Conservation (phyloP, 2,113 vertebrate genomes). For the Phrynosoma blainvillii region DNA sequence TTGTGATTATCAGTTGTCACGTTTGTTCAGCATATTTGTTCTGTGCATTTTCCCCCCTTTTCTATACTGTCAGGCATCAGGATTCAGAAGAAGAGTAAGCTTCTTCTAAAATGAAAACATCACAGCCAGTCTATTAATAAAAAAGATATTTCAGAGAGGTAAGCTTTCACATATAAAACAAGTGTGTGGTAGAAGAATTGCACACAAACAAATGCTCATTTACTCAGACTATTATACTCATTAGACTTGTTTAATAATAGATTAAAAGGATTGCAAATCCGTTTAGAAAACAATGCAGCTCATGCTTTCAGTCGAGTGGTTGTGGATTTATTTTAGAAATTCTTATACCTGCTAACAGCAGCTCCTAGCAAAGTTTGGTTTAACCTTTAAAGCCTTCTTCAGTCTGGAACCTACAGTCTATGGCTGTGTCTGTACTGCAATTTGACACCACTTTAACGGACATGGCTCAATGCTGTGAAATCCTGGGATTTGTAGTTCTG, state of each 20-base stretch:
- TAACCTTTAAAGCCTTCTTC: not conserved
- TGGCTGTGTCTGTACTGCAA: too few species aligned
- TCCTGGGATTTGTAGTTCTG: too few species aligned
- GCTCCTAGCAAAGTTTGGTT: not conserved
- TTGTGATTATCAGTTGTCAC: not conserved
- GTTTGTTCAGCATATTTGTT: not conserved
- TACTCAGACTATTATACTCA: slow-evolving; percentile 38
- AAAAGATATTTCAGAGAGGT: slow-evolving; percentile 37
- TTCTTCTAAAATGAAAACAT: not conserved
- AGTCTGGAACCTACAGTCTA: not conserved
- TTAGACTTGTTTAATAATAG: slow-evolving; percentile 48
- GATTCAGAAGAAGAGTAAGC: not conserved
- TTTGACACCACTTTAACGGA: too few species aligned
- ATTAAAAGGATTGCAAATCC: slow-evolving; percentile 45
- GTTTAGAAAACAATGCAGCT: slow-evolving; percentile 44
- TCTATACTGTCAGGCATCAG: not conserved
- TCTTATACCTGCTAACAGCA: slow-evolving; percentile 39
- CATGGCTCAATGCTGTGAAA: too few species aligned
- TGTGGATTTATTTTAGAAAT: slow-evolving; percentile 17
- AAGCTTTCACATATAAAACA: slow-evolving; percentile 50
- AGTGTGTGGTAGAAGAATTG: slow-evolving; percentile 41
- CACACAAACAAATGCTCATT: slow-evolving; percentile 32
- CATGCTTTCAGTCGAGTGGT: slow-evolving; percentile 44
- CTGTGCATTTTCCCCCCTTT: not conserved
- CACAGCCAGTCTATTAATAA: not conserved